These are phyloP conservation scores for Dasypogon diadema DNA, from an alignment of 2,888 invertebrate genomes.

Conservation along the genomic window DNA sequence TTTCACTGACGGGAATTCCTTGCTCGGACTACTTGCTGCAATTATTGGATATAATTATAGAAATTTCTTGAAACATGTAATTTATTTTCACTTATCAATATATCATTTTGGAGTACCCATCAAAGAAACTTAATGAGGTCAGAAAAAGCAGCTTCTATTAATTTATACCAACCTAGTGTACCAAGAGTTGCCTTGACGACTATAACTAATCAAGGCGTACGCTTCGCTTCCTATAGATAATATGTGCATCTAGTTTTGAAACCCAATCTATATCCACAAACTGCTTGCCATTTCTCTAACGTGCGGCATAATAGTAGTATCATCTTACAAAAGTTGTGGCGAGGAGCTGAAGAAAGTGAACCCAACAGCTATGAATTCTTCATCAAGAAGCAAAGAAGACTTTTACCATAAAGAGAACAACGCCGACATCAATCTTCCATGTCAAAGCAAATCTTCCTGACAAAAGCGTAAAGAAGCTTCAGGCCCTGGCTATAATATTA, in stretches of 20 bases:
- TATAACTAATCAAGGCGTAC: neutral
- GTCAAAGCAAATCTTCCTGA: conserved; percentile 22
- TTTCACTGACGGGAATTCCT: too few species aligned
- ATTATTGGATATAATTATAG: too few species aligned
- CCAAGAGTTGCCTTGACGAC: neutral
- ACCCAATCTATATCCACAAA: neutral
- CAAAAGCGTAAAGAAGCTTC: conserved; percentile 16
- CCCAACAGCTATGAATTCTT: too few species aligned
- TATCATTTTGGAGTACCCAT: too few species aligned
- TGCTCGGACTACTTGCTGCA: too few species aligned
- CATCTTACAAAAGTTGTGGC: conserved; percentile 8
- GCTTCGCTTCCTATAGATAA: neutral
- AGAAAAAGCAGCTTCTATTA: too few species aligned
- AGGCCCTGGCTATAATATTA: conserved; percentile 4
- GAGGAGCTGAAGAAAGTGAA: conserved; percentile 16
- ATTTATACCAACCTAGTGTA: neutral
- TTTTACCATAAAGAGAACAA: conserved; percentile 39
- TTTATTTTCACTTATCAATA: too few species aligned
- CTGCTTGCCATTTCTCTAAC: neutral
- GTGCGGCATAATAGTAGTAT: conserved; percentile 1
- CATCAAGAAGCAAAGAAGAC: conserved; percentile 18
- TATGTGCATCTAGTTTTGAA: neutral
- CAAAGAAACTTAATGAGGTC: too few species aligned
- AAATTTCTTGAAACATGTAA: too few species aligned
- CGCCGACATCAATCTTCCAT: conserved; percentile 26